Conservation (phyloP, 2,113 vertebrate genomes). For the Apeltes quadracus region DNA sequence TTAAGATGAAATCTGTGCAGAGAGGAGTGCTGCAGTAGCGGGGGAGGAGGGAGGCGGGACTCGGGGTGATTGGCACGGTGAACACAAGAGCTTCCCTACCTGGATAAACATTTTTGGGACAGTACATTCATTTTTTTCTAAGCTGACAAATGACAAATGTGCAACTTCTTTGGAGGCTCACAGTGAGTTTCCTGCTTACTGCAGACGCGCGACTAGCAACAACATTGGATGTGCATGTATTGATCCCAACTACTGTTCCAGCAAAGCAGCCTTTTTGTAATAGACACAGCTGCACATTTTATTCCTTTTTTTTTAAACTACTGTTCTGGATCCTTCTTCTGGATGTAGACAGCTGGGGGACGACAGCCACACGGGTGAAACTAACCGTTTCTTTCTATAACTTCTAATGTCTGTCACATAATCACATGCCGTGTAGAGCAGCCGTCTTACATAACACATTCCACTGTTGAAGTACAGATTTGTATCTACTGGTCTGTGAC, state of each 20-base stretch:
- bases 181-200: background rate
- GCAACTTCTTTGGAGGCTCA: background rate
- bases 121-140: background rate
- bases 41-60: no score
- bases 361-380: slow-evolving; percentile 6
- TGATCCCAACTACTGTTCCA: slow-evolving; percentile 21
- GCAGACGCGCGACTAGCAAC: background rate
- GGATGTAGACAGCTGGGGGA: slow-evolving; percentile 16
- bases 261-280: background rate
- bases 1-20: background rate
- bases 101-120: background rate
- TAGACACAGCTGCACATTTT: slow-evolving; percentile 10
- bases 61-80: background rate
- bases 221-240: slow-evolving; percentile 29
- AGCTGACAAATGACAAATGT: background rate
- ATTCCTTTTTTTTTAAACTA: slow-evolving; percentile 24
- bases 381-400: background rate
- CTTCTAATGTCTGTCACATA: slow-evolving; percentile 11
- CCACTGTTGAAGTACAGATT: slow-evolving; percentile 15
- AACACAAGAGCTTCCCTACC: background rate
- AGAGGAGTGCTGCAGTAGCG: background rate
- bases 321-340: slow-evolving; percentile 15
- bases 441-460: slow-evolving; percentile 4
- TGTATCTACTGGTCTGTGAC: slow-evolving; percentile 3
- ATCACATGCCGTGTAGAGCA: slow-evolving; percentile 1